Evolutionary conservation across 2,797 vertebrate genomes (phyloP).

Genomic region (Rallus crepitans): DNA sequence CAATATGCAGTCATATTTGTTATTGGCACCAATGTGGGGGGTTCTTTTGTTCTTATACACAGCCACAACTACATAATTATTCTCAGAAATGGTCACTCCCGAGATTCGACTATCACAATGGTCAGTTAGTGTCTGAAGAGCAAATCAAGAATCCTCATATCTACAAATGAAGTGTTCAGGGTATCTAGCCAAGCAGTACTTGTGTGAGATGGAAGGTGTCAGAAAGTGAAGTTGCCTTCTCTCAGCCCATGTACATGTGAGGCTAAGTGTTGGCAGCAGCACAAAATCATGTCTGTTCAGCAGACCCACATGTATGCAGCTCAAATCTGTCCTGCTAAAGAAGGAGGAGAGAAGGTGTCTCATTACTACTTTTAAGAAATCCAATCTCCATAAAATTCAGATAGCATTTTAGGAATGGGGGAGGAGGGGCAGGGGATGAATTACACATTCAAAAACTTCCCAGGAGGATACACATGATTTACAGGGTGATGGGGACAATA

Average conservation of each 20-base stretch:
- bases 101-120: not conserved
- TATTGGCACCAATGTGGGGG: not conserved
- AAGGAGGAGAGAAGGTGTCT: not conserved
- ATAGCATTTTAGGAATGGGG: not conserved
- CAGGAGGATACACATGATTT: not conserved
- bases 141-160: not conserved
- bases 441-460: not conserved
- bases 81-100: not conserved
- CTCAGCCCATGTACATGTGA: not conserved
- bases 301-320: accelerated
- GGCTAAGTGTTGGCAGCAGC: accelerated
- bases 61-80: not conserved
- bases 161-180: accelerated
- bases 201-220: accelerated
- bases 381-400: not conserved
- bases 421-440: not conserved
- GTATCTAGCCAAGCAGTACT: not conserved
- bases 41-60: not conserved
- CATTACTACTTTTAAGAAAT: not conserved
- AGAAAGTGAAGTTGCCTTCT: not conserved
- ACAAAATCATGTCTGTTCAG: not conserved
- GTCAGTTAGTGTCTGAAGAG: not conserved
- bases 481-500: not conserved
- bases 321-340: not conserved
- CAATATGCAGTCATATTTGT: not conserved